Conservation (phyloP, 1,140 invertebrate species). For the Aporrectodea caliginosa region DNA sequence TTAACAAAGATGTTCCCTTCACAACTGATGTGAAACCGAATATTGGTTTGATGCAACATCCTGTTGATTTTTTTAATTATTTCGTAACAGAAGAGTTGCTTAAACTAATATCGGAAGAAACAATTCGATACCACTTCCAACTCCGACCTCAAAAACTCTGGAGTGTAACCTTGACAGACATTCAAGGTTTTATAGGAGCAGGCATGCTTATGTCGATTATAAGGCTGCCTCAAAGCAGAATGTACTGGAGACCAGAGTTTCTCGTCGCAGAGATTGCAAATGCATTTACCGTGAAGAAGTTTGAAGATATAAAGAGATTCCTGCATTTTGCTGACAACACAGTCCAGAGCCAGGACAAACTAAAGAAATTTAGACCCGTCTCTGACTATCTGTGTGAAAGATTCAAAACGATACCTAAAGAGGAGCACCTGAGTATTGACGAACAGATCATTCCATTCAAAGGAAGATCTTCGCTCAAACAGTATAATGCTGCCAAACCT, state of each 20-base stretch:
- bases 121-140: not conserved
- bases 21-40: no score
- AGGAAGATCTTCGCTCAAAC: slow-evolving; percentile 48
- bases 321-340: slow-evolving; percentile 38
- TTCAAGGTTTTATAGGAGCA: not conserved
- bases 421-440: slow-evolving; percentile 48
- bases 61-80: not conserved
- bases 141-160: not conserved
- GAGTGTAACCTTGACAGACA: not conserved
- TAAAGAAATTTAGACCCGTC: slow-evolving; percentile 51
- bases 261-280: slow-evolving; percentile 34
- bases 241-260: slow-evolving; percentile 41
- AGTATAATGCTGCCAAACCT: slow-evolving; percentile 49
- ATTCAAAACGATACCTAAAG: slow-evolving; percentile 41
- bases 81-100: not conserved
- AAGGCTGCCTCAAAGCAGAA: not conserved
- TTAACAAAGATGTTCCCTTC: no score
- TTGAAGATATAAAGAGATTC: slow-evolving; percentile 34
- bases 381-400: slow-evolving; percentile 19
- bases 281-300: slow-evolving; percentile 38
- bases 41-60: no score
- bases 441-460: slow-evolving; percentile 44
- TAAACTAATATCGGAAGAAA: not conserved
- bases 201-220: not conserved
- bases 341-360: slow-evolving; percentile 44